Evolutionary conservation across 2,888 invertebrate genomes (phyloP).

Genomic region (Scrobipalpa atriplicella): DNA sequence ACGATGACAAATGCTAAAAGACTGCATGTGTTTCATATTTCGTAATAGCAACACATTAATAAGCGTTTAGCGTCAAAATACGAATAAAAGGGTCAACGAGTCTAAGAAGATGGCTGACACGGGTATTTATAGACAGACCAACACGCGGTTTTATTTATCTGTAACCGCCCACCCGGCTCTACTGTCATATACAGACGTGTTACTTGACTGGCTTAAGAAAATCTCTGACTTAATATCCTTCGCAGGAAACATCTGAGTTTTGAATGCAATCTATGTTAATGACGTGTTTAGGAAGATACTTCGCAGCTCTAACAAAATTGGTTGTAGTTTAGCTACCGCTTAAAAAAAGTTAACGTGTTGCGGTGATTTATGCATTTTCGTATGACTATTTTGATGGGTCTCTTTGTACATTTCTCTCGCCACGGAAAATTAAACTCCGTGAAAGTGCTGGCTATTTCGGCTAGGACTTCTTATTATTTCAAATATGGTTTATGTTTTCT

Average conservation of each 20-base stretch:
- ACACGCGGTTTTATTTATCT: conserved; percentile 70
- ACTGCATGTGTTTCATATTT: conserved; percentile 9
- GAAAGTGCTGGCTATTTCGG: background rate
- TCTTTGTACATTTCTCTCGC: conserved; percentile 11
- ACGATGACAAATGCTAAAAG: background rate
- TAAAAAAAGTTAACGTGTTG: conserved; percentile 45
- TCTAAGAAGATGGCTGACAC: conserved; percentile 52
- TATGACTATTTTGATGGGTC: conserved; percentile 26
- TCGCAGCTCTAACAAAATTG: background rate
- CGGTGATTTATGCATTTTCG: conserved; percentile 44
- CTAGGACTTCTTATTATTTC: background rate
- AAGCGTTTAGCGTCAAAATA: conserved; percentile 31
- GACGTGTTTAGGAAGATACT: background rate
- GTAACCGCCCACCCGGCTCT: conserved; percentile 51
- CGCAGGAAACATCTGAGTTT: background rate
- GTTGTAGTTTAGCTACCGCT: conserved; percentile 20
- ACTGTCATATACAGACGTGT: conserved; percentile 30
- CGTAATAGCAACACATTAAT: conserved; percentile 17
- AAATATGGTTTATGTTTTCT: background rate
- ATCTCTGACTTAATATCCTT: conserved; percentile 8
- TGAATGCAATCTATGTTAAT: background rate
- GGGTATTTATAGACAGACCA: conserved; percentile 72
- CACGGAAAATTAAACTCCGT: conserved; percentile 24
- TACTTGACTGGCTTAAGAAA: conserved; percentile 32
- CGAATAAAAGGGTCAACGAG: conserved; percentile 65